Base-by-base conservation (phyloP, 2,113 vertebrate genomes). In the Mormoops blainvillei region DNA sequence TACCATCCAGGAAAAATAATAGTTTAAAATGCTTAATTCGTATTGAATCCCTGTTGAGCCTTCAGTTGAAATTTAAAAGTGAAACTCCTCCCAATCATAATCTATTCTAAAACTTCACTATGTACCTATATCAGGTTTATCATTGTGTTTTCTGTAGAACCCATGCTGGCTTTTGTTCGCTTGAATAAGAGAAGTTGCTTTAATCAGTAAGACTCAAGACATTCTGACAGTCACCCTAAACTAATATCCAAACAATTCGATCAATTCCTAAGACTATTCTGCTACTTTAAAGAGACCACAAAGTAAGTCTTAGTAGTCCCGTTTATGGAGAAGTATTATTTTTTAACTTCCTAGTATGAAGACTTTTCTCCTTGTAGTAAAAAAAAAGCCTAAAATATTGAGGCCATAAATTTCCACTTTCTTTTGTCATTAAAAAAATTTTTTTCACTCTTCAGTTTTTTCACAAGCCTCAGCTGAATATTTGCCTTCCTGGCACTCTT, bases 191-290 rank as follows among this genome's bases (percentile, higher is more conserved):
- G 11, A 89, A 48, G 16, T 80, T 20, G 68, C 48, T 94, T 93
- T 36, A 80, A 86, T 38, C 45, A 76, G 0, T 85, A 89, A 81
- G 26, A 58, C 63, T 94, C 19, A 94, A 87, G 65, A 41, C 90
- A 87, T 89, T 94, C 33, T 82, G 38, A 80, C 18, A 70, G 33
- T 87, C 28, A 26, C 28, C 61, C 84, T 80, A 22, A 71, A 31
- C 52, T 83, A 86, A 92, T 95, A 83, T 92, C 33, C 41, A 82
- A 85, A 94, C 96, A 41, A 19, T 92, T 82, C 18, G n/a, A 16
- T 68, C 90, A 67, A 13, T 96, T 77, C 45, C 68, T 95, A 87
- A 80, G 38, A 95, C 95, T 87, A 86, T 91, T 58, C 52, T 86
- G 2, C 67, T 70, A 65, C 41, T 70, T 87, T 65, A 94, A 61